These are phyloP conservation scores for Pardosa pseudoannulata DNA, from an alignment of 2,888 invertebrate genomes.

Conservation along the genomic window DNA sequence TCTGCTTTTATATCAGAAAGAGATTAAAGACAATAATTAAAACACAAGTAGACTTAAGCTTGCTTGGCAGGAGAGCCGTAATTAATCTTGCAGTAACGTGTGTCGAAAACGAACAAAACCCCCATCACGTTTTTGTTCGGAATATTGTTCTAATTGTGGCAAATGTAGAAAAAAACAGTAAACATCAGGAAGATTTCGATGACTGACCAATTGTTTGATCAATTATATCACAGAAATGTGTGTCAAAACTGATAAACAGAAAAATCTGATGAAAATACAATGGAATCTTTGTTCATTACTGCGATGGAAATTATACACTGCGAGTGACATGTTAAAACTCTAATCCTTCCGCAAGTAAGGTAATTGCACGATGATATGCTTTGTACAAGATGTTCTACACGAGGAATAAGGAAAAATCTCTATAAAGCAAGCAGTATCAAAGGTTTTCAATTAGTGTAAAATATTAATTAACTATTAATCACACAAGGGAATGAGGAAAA, in stretches of 20 bases:
- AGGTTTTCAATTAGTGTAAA: neutral
- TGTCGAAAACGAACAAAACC: neutral
- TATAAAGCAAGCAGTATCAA: neutral
- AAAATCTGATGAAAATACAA: neutral
- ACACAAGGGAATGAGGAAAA: neutral
- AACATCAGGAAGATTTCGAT: neutral
- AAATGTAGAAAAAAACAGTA: neutral
- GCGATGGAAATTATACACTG: neutral
- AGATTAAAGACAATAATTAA: too few species aligned
- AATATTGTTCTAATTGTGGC: neutral
- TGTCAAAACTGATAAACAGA: neutral
- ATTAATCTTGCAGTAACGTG: neutral
- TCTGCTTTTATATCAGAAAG: too few species aligned
- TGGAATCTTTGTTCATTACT: neutral
- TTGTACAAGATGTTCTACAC: neutral
- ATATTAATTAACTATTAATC: constrained; percentile 13
- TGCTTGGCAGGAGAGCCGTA: neutral
- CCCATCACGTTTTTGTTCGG: neutral
- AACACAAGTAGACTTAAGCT: neutral
- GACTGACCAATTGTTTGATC: neutral
- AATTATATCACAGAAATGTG: too few species aligned
- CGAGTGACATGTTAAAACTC: neutral
- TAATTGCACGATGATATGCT: neutral
- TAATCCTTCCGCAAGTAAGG: neutral
- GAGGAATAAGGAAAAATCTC: neutral